Base-by-base conservation (phyloP, 2,113 vertebrate genomes). In the Coregonus clupeaformis region DNA sequence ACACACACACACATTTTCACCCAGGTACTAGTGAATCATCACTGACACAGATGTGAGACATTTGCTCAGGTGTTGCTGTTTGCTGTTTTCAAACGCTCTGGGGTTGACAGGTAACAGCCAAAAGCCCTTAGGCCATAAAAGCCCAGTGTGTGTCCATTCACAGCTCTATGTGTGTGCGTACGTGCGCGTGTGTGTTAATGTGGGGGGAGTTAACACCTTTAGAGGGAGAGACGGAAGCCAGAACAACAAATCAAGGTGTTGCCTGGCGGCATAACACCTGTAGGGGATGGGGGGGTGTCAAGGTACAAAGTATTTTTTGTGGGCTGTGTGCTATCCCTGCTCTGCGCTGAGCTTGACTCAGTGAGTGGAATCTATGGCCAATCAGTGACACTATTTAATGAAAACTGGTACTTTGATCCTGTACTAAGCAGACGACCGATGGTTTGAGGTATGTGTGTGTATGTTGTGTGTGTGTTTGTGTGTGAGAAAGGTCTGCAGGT, bases 1-100 rank as follows among this genome's bases (percentile, higher is more conserved):
- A 73, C 79, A 86, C 80, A 86, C 84, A 84, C 80, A 85, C 36
- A 42, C 36, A 42, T 11, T 11, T 85, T 77, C 73, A 49, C 36
- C 18, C 89, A 90, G 85, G 79, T 22, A 80, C 86, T 86, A 89
- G 85, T 88, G 89, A 90, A 84, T 88, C 83, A 87, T 36, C 72
- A 69, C 78, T 86, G 52, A 0, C 81, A 84, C 75, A 74, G 83
- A 90, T 78, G 88, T 84, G 89, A 42, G 36, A 42, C 36, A 11
- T 42, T 42, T 42, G 36, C 36, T 42, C 36, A 42, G 36, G 36
- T 42, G 36, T 42, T 42, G 36, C 36, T 42, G 64, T 72, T 42
- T 42, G 36, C 36, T 42, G 64, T 72, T 55, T 62, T 68, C 22
- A 64, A 36, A 16, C 52, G 16, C 20, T 45, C 64, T 68, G n/a